Conservation (phyloP, 2,888 invertebrate species). For the Morpho helenor region DNA sequence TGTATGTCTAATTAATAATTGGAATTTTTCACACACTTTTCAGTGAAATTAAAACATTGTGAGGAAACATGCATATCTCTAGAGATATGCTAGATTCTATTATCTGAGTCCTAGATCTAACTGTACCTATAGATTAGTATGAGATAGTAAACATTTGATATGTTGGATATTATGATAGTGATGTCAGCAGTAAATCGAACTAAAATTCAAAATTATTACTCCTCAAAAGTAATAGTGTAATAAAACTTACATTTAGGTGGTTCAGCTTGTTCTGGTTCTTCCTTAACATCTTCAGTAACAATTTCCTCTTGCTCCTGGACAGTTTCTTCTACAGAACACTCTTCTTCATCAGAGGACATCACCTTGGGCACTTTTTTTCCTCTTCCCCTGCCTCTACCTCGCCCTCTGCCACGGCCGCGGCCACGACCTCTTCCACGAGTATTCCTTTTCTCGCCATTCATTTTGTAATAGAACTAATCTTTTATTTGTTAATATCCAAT, state of each 20-base stretch:
- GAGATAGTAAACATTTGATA: too few species aligned
- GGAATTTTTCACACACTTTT: too few species aligned
- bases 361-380: conserved; percentile 88
- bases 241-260: conserved; percentile 73
- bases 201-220: too few species aligned
- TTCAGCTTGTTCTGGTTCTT: conserved; percentile 66
- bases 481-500: too few species aligned
- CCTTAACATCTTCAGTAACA: conserved; percentile 59
- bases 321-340: conserved; percentile 71
- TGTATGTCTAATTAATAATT: too few species aligned
- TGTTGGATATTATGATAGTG: too few species aligned
- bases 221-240: neutral
- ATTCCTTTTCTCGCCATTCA: conserved; percentile 80
- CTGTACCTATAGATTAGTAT: too few species aligned
- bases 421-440: conserved; percentile 87
- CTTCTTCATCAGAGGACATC: conserved; percentile 80
- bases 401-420: conserved; percentile 87
- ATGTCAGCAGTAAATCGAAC: too few species aligned
- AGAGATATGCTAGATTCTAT: too few species aligned
- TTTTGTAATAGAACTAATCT: conserved; percentile 27
- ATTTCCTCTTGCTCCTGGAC: conserved; percentile 75
- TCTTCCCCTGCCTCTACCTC: conserved; percentile 84
- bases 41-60: too few species aligned
- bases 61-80: too few species aligned
- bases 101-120: too few species aligned